Conservation (phyloP, 37 sponge, comb jelly and placozoan species). For the Bolinopsis microptera region DNA sequence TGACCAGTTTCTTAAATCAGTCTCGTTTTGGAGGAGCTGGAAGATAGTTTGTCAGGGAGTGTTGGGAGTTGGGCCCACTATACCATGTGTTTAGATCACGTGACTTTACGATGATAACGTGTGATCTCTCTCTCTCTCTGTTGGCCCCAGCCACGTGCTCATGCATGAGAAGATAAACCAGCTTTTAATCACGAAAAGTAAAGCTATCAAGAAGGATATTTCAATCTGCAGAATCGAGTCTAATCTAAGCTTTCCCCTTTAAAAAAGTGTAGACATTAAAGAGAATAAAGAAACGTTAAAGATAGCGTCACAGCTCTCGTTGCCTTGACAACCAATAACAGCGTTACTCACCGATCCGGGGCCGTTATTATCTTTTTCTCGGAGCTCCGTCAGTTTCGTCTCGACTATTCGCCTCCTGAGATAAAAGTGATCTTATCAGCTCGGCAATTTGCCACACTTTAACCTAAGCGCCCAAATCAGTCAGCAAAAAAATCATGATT, state of each 20-base stretch:
- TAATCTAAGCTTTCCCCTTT: too few species aligned
- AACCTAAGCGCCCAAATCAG: background rate
- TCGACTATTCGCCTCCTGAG: constrained; percentile 53
- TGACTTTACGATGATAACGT: too few species aligned
- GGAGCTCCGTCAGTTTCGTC: constrained; percentile 7
- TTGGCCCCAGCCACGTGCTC: too few species aligned
- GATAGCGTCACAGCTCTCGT: background rate
- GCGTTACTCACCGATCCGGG: background rate
- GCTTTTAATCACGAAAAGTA: background rate
- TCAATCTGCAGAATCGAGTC: background rate
- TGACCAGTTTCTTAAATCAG: constrained; percentile 53
- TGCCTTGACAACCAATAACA: background rate
- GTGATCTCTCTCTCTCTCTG: background rate
- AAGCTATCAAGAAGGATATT: background rate
- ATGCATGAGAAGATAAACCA: background rate
- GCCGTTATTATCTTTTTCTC: constrained; percentile 11
- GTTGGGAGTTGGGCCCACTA: background rate
- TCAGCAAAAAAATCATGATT: too few species aligned
- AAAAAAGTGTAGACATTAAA: too few species aligned
- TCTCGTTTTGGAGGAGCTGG: constrained; percentile 30
- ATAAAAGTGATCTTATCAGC: background rate
- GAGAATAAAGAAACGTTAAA: too few species aligned
- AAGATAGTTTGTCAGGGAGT: background rate
- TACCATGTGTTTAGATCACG: background rate
- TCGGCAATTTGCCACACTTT: background rate